Evolutionary conservation across 2,113 vertebrate genomes (phyloP).

Genomic region (Pelobates fuscus): DNA sequence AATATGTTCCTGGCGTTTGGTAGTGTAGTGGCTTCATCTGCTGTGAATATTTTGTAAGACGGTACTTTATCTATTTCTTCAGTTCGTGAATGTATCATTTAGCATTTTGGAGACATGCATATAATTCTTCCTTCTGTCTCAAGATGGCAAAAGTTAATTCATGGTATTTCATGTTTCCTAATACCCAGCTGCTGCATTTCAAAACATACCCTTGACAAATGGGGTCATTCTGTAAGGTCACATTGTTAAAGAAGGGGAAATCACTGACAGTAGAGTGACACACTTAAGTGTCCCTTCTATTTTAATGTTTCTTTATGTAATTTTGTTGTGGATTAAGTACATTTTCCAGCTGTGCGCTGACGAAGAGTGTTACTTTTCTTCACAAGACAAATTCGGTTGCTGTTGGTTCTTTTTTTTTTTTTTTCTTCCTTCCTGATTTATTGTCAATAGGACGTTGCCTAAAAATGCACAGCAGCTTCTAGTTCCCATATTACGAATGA

Average conservation of each 20-base stretch:
- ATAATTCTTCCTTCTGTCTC: conserved; percentile 28
- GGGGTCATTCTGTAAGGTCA: not conserved
- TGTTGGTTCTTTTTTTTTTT: not conserved
- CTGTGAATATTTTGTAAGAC: not conserved
- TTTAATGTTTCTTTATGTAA: conserved; percentile 33
- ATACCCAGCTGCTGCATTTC: conserved; percentile 13
- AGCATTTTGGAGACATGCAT: conserved; percentile 13
- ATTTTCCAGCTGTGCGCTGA: conserved; percentile 3
- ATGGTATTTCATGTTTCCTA: not conserved
- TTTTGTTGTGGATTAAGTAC: not conserved
- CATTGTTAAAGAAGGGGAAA: not conserved
- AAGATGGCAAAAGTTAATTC: conserved; percentile 40
- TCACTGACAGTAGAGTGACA: not conserved
- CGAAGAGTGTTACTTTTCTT: conserved; percentile 5
- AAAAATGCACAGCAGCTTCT: conserved; percentile 19
- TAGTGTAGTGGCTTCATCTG: not conserved
- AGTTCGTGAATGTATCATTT: conserved; percentile 25
- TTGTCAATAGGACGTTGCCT: conserved; percentile 16
- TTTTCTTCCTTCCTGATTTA: conserved; percentile 1
- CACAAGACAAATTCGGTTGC: conserved; percentile 28
- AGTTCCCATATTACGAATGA: conserved; percentile 20
- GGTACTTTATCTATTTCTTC: conserved; percentile 23
- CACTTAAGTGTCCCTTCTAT: conserved; percentile 6
- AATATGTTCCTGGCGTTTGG: not conserved
- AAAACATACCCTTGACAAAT: not conserved